phyloP scores from a whole-genome alignment of 2,888 invertebrate genomes.

The Heliconius charithonia region DNA sequence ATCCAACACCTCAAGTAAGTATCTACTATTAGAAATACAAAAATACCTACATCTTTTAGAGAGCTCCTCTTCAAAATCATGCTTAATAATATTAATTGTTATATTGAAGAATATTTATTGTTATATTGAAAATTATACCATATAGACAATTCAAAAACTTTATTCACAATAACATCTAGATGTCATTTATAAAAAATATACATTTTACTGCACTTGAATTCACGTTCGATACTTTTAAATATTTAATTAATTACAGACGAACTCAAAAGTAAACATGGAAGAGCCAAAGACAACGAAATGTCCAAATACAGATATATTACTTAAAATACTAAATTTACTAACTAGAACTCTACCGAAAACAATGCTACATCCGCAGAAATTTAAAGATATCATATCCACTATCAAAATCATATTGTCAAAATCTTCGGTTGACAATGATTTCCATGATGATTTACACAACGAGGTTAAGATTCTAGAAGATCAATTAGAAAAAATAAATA shows the following conservation, averaged over 20 bases:
- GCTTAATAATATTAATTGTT: too few relatives aligned
- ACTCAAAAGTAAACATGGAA: neutral
- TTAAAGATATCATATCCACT: constrained; percentile 35
- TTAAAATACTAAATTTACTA: constrained; percentile 34
- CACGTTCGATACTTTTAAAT: neutral
- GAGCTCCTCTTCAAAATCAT: neutral
- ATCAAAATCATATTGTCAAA: constrained; percentile 34
- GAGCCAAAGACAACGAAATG: constrained; percentile 25
- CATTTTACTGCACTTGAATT: neutral
- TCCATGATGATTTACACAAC: neutral
- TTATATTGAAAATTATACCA: too few relatives aligned
- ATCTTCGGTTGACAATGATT: constrained; percentile 8
- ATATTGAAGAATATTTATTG: too few relatives aligned
- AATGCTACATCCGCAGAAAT: constrained; percentile 31
- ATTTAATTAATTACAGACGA: constrained; percentile 2
- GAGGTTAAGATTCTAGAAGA: constrained; percentile 16
- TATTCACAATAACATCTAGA: neutral
- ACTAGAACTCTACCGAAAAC: constrained; percentile 19
- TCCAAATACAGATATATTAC: constrained; percentile 36
- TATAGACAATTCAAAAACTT: neutral
- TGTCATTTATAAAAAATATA: neutral
- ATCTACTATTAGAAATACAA: neutral
- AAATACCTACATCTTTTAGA: too few relatives aligned
- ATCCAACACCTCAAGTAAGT: neutral
- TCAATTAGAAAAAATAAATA: constrained; percentile 13